Percentiles rank a stretch among this genome's conserved stretches.
Conservation (phyloP, 2,888 invertebrate species). For the Yponomeuta evonymella region DNA sequence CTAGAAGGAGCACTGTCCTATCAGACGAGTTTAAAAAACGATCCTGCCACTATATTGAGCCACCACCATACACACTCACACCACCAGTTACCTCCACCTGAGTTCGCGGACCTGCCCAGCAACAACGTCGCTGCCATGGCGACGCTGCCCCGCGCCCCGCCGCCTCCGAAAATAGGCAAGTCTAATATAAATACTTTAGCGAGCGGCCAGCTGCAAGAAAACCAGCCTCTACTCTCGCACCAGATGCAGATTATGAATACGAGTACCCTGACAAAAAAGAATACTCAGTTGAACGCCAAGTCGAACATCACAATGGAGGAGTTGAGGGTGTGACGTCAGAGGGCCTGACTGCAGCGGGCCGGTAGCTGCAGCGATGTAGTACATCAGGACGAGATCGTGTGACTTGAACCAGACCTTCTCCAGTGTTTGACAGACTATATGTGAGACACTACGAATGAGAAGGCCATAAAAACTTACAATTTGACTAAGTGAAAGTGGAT, state of each 20-base stretch:
- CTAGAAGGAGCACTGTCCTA: slow-evolving; percentile 77
- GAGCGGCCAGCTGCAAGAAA: slow-evolving; percentile 79
- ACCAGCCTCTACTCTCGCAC: slow-evolving; percentile 83
- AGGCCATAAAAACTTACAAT: neutral
- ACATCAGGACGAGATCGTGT: slow-evolving; percentile 71
- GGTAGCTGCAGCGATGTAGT: slow-evolving; percentile 72
- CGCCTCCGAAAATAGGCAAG: slow-evolving; percentile 83
- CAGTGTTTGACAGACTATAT: slow-evolving; percentile 65
- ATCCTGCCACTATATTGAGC: slow-evolving; percentile 83
- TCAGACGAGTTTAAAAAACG: slow-evolving; percentile 77
- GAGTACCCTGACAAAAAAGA: slow-evolving; percentile 85
- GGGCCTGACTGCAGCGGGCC: slow-evolving; percentile 74
- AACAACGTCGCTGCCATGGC: slow-evolving; percentile 77
- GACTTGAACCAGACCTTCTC: slow-evolving; percentile 74
- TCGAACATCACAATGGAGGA: slow-evolving; percentile 84
- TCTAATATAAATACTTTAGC: slow-evolving; percentile 75
- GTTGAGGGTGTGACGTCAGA: slow-evolving; percentile 87
- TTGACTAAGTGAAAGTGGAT: neutral
- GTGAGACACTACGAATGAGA: slow-evolving; percentile 28
- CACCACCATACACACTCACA: slow-evolving; percentile 86
- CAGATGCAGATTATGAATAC: slow-evolving; percentile 87
- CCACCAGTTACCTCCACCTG: slow-evolving; percentile 88
- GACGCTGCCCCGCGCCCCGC: slow-evolving; percentile 83
- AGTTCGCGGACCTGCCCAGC: slow-evolving; percentile 87
- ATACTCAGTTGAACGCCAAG: slow-evolving; percentile 79